Base-by-base conservation (phyloP, 2,888 invertebrate genomes). In the Abrostola tripartita region DNA sequence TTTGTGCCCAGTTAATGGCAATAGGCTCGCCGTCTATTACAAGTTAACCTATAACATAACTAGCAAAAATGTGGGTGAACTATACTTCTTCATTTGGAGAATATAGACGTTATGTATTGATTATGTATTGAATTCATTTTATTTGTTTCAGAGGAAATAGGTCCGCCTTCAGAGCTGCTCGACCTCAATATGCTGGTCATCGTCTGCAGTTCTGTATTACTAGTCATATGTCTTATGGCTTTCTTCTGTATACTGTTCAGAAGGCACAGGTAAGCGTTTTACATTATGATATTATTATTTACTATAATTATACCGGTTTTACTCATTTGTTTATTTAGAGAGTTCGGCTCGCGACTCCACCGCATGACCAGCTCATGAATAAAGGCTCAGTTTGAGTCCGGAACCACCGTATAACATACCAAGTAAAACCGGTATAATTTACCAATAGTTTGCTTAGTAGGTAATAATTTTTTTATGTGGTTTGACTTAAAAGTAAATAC, bases 171-270 rank as follows among this genome's bases (percentile, higher is more conserved):
- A 9, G 95, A 95, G 49, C 75, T 92, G 37, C 81, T 95, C 40
- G 95, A 95, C 71, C 83, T 95, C 11, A 95, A 95, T 68, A 93
- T 94, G 90, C 74, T 95, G 76, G 95, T 95, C n/a, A 95, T 95
- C 67, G 86, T 93, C 14, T 93, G 94, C 86, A 94, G 94, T 50
- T 94, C 94, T 0, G 80, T 94, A 1, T 89, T 95, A 0, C 88
- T 95, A 0, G 89, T 94, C 14, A 84, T 92, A 6, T 95, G 95
- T 61, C 81, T 95, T 1, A 70, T 91, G 68, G 93, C 94, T 0
- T 95, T 95, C 82, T 87, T 95, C 79, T 94, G 92, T 70, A 94
- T 94, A 71, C 74, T 95, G 6, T 81, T 94, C 11, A 90, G 88
- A 70, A 90, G 92, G 66, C 93, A 94, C 73, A 85, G 94, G 95